phyloP scores from a whole-genome alignment of 2,888 invertebrate genomes.

The Temnothorax rugatulus region DNA sequence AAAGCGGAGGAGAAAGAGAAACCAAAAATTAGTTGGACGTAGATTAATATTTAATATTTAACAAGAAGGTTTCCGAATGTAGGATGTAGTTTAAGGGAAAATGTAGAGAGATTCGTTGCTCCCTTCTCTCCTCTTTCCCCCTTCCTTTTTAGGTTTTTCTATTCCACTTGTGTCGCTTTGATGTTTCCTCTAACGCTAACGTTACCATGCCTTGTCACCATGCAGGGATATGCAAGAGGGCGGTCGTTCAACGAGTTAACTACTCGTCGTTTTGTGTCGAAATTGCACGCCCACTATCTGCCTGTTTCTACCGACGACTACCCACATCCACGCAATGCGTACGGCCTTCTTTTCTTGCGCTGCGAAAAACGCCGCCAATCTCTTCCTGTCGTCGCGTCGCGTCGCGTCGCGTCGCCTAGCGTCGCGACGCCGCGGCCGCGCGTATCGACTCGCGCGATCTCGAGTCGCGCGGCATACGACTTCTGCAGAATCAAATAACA shows the following conservation, averaged over 20 bases:
- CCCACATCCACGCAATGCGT: constrained; percentile 34
- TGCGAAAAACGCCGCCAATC: constrained; percentile 17
- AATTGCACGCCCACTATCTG: constrained; percentile 73
- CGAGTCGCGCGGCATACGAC: not conserved
- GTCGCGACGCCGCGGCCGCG: not conserved
- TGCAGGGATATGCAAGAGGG: constrained; percentile 38
- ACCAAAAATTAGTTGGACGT: not conserved
- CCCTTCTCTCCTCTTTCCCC: not conserved
- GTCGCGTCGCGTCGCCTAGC: not conserved
- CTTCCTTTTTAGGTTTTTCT: not conserved
- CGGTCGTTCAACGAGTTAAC: constrained; percentile 72
- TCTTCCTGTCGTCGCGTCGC: constrained; percentile 20
- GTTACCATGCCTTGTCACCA: constrained; percentile 48
- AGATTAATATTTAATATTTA: not conserved
- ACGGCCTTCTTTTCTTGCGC: constrained; percentile 16
- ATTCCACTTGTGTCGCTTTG: constrained; percentile 33
- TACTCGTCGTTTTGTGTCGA: constrained; percentile 75
- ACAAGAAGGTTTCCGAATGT: not conserved
- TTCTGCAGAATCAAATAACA: constrained; percentile 11
- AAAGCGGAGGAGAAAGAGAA: not conserved
- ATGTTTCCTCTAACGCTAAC: constrained; percentile 65
- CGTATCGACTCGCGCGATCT: not conserved
- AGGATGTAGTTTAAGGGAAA: not conserved
- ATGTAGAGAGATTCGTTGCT: not conserved
- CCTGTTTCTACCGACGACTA: constrained; percentile 4